Percentiles rank a stretch among this genome's conserved stretches.
These are phyloP conservation scores for Nephrotoma appendiculata DNA, from an alignment of 2,888 invertebrate species.

Conservation along the genomic window DNA sequence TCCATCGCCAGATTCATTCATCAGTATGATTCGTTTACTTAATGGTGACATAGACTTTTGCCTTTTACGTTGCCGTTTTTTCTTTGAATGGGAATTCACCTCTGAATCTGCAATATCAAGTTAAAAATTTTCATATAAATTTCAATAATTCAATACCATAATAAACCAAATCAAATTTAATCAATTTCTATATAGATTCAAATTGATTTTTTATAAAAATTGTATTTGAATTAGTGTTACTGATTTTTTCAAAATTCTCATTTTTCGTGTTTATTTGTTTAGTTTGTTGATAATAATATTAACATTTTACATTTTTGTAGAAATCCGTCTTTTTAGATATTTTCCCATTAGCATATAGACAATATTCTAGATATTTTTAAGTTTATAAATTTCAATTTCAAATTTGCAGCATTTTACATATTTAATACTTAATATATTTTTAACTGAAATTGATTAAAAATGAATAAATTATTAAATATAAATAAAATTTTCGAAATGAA, in stretches of 20 bases:
- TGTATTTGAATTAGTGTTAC: not conserved
- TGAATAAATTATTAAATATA: not conserved
- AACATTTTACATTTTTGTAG: not conserved
- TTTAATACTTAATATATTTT: not conserved
- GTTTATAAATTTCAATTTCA: not conserved
- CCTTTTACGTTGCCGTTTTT: slow-evolving; percentile 43
- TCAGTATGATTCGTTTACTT: slow-evolving; percentile 68
- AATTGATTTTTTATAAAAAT: not conserved
- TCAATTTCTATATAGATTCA: not conserved
- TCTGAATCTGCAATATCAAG: slow-evolving; percentile 24
- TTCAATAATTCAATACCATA: not conserved
- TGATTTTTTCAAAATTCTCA: not conserved
- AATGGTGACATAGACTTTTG: slow-evolving; percentile 65
- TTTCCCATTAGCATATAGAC: not conserved
- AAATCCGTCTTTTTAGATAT: not conserved
- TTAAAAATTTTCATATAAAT: not conserved
- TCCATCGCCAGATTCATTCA: slow-evolving; percentile 38
- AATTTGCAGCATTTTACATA: not conserved
- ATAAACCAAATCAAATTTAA: not conserved
- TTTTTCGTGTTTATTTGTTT: not conserved
- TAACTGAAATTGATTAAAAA: not conserved
- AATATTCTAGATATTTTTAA: not conserved
- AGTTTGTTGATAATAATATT: not conserved
- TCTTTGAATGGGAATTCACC: slow-evolving; percentile 38
- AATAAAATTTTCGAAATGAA: not conserved